These are phyloP conservation scores for Rhombomys opimus DNA, from an alignment of 2,113 vertebrate species.

Conservation along the genomic window DNA sequence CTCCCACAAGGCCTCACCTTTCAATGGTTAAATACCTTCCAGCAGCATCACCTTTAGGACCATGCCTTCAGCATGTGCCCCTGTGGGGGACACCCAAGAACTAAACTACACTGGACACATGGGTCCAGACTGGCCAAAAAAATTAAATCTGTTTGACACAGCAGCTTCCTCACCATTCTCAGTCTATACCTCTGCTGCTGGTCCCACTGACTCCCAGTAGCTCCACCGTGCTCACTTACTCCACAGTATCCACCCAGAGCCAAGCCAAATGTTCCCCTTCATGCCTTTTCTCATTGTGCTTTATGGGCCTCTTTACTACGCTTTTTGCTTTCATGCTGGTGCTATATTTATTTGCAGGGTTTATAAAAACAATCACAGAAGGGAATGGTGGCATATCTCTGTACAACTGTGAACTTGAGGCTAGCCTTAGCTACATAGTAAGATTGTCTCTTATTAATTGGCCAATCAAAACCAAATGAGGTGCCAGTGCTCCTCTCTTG, in stretches of 20 bases:
- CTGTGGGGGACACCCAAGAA: neutral
- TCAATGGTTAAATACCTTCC: too few species aligned
- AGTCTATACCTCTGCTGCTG: neutral
- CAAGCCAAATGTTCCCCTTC: neutral
- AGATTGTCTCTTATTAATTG: neutral
- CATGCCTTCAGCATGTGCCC: too few species aligned
- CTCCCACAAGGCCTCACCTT: too few species aligned
- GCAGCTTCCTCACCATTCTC: neutral
- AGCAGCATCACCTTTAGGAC: neutral
- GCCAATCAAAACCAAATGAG: neutral
- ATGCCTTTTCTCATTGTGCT: too few species aligned
- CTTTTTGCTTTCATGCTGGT: neutral
- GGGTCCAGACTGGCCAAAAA: neutral
- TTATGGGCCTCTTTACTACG: accelerated
- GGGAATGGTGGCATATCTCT: too few species aligned
- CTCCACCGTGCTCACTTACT: neutral
- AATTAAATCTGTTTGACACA: neutral
- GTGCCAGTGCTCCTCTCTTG: neutral
- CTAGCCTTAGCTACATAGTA: neutral
- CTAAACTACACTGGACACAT: neutral
- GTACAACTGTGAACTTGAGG: neutral
- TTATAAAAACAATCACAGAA: neutral
- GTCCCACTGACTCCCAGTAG: neutral
- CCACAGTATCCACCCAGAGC: neutral
- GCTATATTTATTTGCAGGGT: neutral